Percentiles rank a stretch among this genome's conserved stretches.
These are phyloP conservation scores for Alouatta caraya DNA, from an alignment of 2,797 vertebrate species.

Conservation along the genomic window DNA sequence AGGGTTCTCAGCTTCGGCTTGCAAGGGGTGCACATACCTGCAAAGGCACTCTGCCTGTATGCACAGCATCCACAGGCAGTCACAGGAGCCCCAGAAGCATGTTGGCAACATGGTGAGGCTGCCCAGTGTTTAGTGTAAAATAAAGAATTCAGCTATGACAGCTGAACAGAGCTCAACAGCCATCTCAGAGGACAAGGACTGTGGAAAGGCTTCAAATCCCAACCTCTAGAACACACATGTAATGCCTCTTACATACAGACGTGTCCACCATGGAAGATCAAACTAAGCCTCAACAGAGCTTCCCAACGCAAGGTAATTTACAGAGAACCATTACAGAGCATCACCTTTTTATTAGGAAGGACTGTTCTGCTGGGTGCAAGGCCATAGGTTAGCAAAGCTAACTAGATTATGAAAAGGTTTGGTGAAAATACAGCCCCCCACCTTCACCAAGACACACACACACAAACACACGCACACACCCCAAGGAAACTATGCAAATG, in stretches of 20 bases:
- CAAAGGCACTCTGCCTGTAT: constrained; percentile 48
- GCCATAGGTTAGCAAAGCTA: constrained; percentile 64
- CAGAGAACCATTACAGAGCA: not conserved
- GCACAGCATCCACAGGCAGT: constrained; percentile 51
- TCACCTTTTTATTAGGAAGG: constrained; percentile 7
- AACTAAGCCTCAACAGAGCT: constrained; percentile 63
- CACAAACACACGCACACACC: not conserved
- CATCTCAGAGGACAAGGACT: constrained; percentile 59
- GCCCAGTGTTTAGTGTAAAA: constrained; percentile 75
- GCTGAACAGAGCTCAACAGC: constrained; percentile 76
- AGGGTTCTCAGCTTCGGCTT: constrained; percentile 17
- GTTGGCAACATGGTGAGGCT: constrained; percentile 71
- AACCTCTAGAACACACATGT: constrained; percentile 58
- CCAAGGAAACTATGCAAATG: not conserved
- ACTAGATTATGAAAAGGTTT: not conserved
- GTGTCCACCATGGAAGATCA: constrained; percentile 65
- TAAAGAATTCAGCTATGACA: constrained; percentile 65
- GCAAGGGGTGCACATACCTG: constrained; percentile 31
- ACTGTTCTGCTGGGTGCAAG: constrained; percentile 58
- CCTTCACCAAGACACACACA: not conserved
- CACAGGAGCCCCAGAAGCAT: constrained; percentile 75
- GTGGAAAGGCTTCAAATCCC: constrained; percentile 64
- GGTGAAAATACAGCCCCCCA: constrained; percentile 47
- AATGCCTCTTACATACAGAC: constrained; percentile 60
- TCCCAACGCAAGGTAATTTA: constrained; percentile 58